Evolutionary conservation across 2,797 vertebrate species (phyloP).

Genomic region (Falco novaeseelandiae): DNA sequence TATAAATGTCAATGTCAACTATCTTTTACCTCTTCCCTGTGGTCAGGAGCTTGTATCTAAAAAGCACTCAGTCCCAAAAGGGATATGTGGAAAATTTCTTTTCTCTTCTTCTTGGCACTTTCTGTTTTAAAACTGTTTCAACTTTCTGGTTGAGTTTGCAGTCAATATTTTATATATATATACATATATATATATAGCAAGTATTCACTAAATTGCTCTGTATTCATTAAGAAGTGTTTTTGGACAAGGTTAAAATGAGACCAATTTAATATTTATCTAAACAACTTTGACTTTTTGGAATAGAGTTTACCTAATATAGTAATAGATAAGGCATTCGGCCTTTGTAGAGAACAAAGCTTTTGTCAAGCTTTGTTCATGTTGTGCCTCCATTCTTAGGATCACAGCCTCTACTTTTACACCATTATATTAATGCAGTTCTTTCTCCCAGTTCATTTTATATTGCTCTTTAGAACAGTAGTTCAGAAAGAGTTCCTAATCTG

Average conservation of each 20-base stretch:
- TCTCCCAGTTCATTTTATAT: background rate
- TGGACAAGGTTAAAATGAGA: background rate
- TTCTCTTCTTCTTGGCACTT: background rate
- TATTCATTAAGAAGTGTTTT: background rate
- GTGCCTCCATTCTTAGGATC: background rate
- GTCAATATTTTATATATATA: too few species aligned
- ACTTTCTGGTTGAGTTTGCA: background rate
- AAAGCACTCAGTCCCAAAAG: background rate
- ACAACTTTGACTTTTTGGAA: background rate
- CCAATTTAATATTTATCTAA: background rate
- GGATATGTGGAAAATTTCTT: background rate
- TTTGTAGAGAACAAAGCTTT: background rate
- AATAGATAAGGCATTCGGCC: background rate
- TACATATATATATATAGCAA: background rate
- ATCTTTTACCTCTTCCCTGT: background rate
- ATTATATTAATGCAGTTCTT: background rate
- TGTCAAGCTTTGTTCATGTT: background rate
- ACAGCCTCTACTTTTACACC: background rate
- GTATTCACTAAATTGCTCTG: background rate
- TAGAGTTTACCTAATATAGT: background rate
- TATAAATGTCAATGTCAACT: background rate
- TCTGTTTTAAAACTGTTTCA: background rate
- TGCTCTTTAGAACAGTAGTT: background rate
- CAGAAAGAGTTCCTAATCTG: background rate
- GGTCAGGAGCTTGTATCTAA: background rate